A percentile compares a stretch with the other conserved stretches of the same genome.
phyloP scores from a whole-genome alignment of 1,140 invertebrate genomes.

The Hetaerina americana region DNA sequence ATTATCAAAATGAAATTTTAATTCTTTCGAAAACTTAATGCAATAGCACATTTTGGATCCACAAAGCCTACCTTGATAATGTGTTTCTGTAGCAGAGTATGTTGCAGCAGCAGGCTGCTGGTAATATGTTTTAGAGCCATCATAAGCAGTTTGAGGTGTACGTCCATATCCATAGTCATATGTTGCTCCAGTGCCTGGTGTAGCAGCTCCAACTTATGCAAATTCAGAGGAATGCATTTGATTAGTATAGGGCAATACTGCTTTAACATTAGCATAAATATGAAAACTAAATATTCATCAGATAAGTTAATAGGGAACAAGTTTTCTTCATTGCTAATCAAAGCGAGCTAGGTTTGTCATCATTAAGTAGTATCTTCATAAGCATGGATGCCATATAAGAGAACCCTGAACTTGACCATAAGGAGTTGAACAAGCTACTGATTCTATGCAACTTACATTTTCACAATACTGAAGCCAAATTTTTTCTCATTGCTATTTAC shows the following conservation, averaged over 20 bases:
- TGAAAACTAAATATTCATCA: not conserved
- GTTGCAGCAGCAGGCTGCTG: conserved; percentile 49
- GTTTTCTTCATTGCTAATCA: not conserved
- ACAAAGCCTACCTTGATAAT: conserved; percentile 43
- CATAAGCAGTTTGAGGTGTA: conserved; percentile 41
- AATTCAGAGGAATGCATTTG: not conserved
- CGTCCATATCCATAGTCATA: conserved; percentile 57
- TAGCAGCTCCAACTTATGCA: conserved; percentile 42
- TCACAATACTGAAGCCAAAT: too few species aligned
- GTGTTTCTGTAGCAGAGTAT: conserved; percentile 46
- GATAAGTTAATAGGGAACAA: not conserved
- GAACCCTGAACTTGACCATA: too few species aligned
- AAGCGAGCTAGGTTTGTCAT: not conserved
- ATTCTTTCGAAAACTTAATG: not conserved
- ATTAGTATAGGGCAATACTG: not conserved
- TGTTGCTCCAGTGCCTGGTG: conserved; percentile 37
- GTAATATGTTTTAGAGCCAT: conserved; percentile 50
- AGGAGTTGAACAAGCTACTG: too few species aligned
- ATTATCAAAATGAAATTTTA: not conserved
- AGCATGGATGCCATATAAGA: too few species aligned
- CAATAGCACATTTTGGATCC: not conserved
- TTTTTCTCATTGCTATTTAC: too few species aligned
- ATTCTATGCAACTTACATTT: too few species aligned
- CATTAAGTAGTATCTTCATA: too few species aligned
- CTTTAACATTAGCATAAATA: not conserved